phyloP scores from a whole-genome alignment of 1,140 invertebrate genomes.

The Sycobia sp. region DNA sequence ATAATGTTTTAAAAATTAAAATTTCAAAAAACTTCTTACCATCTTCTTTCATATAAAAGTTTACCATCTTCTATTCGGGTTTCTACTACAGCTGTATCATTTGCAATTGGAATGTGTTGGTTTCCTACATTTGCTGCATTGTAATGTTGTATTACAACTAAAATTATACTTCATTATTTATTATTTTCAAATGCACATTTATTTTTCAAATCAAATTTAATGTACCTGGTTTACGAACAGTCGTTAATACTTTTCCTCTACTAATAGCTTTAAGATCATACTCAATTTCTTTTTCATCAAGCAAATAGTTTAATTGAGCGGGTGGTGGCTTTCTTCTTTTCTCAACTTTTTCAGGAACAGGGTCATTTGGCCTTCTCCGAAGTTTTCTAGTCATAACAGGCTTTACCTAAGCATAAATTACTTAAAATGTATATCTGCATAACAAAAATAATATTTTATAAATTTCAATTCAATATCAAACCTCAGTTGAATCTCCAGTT shows the following conservation, averaged over 20 bases:
- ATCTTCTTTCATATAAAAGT: slow-evolving; percentile 89
- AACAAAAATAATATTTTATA: not conserved
- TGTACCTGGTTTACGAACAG: slow-evolving; percentile 62
- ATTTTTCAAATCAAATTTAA: not conserved
- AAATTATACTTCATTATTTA: not conserved
- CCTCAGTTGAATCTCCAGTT: slow-evolving; percentile 85
- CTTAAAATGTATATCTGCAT: not conserved
- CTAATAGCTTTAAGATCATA: slow-evolving; percentile 85
- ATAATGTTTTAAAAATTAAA: too few species aligned
- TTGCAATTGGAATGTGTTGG: slow-evolving; percentile 49
- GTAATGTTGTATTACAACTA: slow-evolving; percentile 60
- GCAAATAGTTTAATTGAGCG: slow-evolving; percentile 80
- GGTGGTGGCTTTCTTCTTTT: slow-evolving; percentile 81
- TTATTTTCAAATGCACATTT: not conserved
- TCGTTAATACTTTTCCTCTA: slow-evolving; percentile 66
- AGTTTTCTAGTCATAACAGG: slow-evolving; percentile 85
- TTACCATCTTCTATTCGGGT: slow-evolving; percentile 93
- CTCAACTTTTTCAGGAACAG: slow-evolving; percentile 79
- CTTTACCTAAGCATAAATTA: too few species aligned
- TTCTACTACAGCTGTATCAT: slow-evolving; percentile 67
- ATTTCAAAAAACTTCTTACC: too few species aligned
- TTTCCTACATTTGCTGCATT: slow-evolving; percentile 54
- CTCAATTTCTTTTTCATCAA: slow-evolving; percentile 90
- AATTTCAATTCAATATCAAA: slow-evolving; percentile 41
- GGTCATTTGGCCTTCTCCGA: slow-evolving; percentile 89